Base-by-base conservation (phyloP, 2,797 vertebrate genomes). In the Bradypodion pumilum region DNA sequence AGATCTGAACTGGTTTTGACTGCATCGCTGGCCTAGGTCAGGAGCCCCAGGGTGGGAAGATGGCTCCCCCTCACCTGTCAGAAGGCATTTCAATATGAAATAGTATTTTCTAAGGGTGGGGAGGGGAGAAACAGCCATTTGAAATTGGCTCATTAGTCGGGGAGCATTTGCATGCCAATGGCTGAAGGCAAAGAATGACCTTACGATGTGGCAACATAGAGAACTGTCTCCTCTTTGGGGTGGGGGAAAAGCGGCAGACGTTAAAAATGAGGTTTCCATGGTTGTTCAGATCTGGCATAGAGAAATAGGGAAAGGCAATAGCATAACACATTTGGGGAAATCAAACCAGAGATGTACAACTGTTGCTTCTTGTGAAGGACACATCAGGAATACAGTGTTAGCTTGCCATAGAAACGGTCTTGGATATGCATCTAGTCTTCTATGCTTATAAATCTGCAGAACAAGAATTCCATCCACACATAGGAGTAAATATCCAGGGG, bases 141-240 rank as follows among this genome's bases (percentile, higher is more conserved):
- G 88, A 91, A 88, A 84, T 66, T 70, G 76, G 81, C 88, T 95
- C 90, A 89, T 94, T 93, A 93, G 90, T 93, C 83, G 88, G 8
- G 75, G 62, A 92, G 76, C 13, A 7, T 80, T 93, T 90, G 83
- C 80, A 87, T 35, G 75, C 74, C 72, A 89, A 91, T 92, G 90
- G 93, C 94, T 91, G 74, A 92, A 95, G 93, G 94, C 90, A 90
- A 91, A 90, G 82, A 89, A 23, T 80, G 92, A 92, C 94, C 93
- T 95, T 94, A 88, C 87, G 75, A 91, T 91, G 76, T 69, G 90
- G 93, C 92, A 89, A 86, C 87, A 90, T 91, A 87, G 84, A 89
- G 92, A 70, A n/a, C 29, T 49, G 79, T 74, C 84, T 60, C 93
- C 75, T 29, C 37, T 73, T 88, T 60, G 85, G 72, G 40, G 59